These are phyloP conservation scores for Mormyrops attenuatus DNA, from an alignment of 2,797 vertebrate species.

Conservation along the genomic window DNA sequence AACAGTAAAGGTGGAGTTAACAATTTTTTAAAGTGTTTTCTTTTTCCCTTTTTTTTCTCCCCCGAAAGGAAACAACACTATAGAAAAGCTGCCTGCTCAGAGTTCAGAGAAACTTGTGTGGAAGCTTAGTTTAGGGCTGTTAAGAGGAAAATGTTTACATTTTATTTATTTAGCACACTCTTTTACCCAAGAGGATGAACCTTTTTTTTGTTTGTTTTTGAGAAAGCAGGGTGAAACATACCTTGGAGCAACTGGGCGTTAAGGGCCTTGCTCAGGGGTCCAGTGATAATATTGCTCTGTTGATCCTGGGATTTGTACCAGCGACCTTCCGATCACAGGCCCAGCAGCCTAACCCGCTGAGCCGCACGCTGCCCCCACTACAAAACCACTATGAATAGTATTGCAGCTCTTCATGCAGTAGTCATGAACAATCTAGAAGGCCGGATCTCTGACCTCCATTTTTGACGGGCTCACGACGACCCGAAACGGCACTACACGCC, in stretches of 20 bases:
- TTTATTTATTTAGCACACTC: not conserved
- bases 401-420: not conserved
- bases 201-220: not conserved
- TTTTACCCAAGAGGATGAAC: not conserved
- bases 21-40: not conserved
- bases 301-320: not conserved
- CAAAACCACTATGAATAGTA: not conserved
- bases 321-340: not conserved
- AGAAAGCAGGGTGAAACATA: not conserved
- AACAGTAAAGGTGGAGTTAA: not conserved
- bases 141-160: not conserved
- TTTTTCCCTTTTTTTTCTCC: not conserved
- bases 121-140: not conserved
- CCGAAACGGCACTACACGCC: not conserved
- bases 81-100: not conserved
- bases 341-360: not conserved
- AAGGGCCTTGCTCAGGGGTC: not conserved
- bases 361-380: not conserved
- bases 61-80: not conserved
- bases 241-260: not conserved
- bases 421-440: not conserved
- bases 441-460: not conserved
- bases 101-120: not conserved
- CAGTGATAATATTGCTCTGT: not conserved
- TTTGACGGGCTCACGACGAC: not conserved